Conservation (phyloP, 2,888 invertebrate species). For the Acronicta leporina region DNA sequence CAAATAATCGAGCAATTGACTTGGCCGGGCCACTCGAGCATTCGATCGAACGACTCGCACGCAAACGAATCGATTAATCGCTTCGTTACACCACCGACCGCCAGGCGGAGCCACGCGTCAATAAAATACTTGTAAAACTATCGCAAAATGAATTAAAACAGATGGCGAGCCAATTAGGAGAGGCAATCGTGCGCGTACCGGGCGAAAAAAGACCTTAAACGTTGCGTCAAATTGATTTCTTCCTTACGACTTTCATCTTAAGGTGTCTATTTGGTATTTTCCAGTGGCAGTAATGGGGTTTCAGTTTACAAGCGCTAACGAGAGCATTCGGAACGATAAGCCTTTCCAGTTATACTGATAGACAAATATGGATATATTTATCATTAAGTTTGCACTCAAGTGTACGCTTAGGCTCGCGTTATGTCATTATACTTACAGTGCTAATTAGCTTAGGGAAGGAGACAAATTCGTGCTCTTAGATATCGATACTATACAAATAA, state of each 20-base stretch:
- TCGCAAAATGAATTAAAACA: constrained; percentile 89
- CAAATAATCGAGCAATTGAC: constrained; percentile 75
- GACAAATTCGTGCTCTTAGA: constrained; percentile 73
- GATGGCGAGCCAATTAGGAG: constrained; percentile 88
- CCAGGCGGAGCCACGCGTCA: constrained; percentile 88
- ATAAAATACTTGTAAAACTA: constrained; percentile 89
- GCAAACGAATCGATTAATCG: constrained; percentile 88
- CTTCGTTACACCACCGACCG: constrained; percentile 79
- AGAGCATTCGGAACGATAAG: constrained; percentile 82
- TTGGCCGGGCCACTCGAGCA: constrained; percentile 66
- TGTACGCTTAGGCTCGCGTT: constrained; percentile 69
- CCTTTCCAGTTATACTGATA: constrained; percentile 84
- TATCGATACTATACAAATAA: constrained; percentile 54
- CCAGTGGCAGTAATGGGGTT: constrained; percentile 76
- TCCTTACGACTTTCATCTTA: constrained; percentile 62
- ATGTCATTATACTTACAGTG: constrained; percentile 75
- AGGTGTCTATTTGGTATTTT: constrained; percentile 66
- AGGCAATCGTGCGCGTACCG: constrained; percentile 87
- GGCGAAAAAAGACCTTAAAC: constrained; percentile 81
- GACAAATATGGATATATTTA: constrained; percentile 88
- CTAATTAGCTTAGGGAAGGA: constrained; percentile 74
- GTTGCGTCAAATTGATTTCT: constrained; percentile 60
- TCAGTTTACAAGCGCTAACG: constrained; percentile 86
- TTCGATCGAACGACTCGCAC: constrained; percentile 79
- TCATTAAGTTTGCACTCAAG: constrained; percentile 82